A percentile compares a stretch with the other conserved stretches of the same genome.
phyloP scores from a whole-genome alignment of 2,797 vertebrate species.

The Linurgus olivaceus region DNA sequence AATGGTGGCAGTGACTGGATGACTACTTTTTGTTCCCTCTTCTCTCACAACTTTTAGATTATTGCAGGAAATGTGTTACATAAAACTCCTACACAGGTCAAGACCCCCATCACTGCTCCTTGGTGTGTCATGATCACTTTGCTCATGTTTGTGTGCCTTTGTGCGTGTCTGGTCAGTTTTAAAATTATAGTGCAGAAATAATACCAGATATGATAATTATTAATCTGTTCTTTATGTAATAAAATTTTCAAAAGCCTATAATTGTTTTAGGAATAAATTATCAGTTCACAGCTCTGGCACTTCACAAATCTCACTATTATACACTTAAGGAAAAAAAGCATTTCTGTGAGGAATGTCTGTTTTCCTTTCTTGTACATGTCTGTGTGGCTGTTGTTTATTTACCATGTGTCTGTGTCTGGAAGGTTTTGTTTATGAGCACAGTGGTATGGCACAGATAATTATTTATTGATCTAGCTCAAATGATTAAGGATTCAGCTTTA shows the following conservation, averaged over 20 bases:
- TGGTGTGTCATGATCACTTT: accelerated
- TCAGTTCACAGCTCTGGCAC: not conserved
- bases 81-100: not conserved
- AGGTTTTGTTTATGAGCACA: not conserved
- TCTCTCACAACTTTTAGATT: not conserved
- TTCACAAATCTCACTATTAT: not conserved
- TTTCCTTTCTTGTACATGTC: not conserved
- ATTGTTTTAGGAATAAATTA: not conserved
- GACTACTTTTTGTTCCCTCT: not conserved
- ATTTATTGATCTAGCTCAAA: conserved; percentile 66
- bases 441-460: conserved; percentile 51
- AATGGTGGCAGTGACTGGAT: not conserved
- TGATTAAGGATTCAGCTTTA: conserved; percentile 41
- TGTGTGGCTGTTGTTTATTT: not conserved
- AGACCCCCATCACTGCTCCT: not conserved
- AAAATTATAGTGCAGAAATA: not conserved
- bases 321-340: not conserved
- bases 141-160: not conserved
- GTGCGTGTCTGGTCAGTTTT: not conserved
- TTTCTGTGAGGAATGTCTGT: not conserved
- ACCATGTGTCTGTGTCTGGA: not conserved
- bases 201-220: not conserved
- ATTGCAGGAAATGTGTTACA: not conserved
- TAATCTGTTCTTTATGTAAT: not conserved
- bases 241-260: not conserved